These are phyloP conservation scores for Bilobella aurantiaca DNA, from an alignment of 1,140 invertebrate genomes.

Conservation along the genomic window DNA sequence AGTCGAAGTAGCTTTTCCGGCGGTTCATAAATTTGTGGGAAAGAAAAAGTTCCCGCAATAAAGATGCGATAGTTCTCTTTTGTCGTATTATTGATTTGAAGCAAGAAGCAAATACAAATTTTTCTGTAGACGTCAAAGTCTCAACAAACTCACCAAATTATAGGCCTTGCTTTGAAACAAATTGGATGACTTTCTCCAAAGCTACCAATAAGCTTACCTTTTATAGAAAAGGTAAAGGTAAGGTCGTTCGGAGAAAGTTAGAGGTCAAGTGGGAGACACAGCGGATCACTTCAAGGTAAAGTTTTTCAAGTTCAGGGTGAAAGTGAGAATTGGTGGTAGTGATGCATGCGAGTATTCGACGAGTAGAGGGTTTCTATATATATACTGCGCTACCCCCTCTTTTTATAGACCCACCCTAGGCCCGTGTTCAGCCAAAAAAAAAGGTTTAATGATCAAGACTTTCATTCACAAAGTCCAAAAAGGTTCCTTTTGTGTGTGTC, in stretches of 20 bases:
- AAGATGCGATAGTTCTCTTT: too few species aligned
- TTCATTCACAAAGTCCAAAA: slow-evolving; percentile 6
- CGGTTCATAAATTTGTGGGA: too few species aligned
- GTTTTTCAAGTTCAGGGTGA: slow-evolving; percentile 3
- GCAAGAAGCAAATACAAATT: too few species aligned
- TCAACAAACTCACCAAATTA: not conserved
- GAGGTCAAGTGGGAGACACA: not conserved
- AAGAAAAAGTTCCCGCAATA: too few species aligned
- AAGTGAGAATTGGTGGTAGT: not conserved
- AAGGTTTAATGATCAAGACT: slow-evolving; percentile 4
- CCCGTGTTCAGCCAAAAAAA: not conserved
- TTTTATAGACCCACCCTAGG: not conserved
- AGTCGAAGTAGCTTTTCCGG: too few species aligned
- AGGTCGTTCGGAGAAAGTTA: not conserved
- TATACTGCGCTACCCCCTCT: not conserved
- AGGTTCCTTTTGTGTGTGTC: not conserved
- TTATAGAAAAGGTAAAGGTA: not conserved
- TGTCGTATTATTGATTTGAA: too few species aligned
- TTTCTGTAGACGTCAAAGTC: not conserved
- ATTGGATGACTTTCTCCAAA: too few species aligned
- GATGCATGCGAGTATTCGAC: not conserved
- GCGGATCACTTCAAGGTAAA: not conserved
- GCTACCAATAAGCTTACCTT: too few species aligned
- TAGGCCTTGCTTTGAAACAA: too few species aligned
- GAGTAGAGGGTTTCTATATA: not conserved